Evolutionary conservation across 37 sponge, comb jelly and placozoan genomes (phyloP).

Genomic region (Haliclona indistincta): DNA sequence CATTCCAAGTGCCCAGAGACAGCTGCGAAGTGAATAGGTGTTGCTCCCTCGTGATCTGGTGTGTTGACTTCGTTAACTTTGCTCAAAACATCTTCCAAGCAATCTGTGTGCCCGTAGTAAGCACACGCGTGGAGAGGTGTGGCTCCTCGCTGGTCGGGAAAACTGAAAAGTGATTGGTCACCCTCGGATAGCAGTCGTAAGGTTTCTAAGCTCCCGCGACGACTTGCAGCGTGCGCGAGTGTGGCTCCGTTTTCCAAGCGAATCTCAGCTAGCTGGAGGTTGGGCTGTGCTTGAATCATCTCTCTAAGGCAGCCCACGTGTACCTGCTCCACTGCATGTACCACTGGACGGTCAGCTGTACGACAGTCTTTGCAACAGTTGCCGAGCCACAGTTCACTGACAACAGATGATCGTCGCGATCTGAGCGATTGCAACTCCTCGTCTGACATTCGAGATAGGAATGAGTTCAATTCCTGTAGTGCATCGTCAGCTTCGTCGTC

Average conservation of each 20-base stretch:
- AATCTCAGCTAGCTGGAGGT: slow-evolving; percentile 15
- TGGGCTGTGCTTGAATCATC: slow-evolving; percentile 3
- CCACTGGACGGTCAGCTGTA: not conserved
- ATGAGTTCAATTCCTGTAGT: slow-evolving; percentile 2
- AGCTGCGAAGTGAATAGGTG: slow-evolving; percentile 80
- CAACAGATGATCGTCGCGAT: not conserved
- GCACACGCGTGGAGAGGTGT: slow-evolving; percentile 79
- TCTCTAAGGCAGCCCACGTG: slow-evolving; percentile 44
- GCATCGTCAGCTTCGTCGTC: not conserved
- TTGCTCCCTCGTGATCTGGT: slow-evolving; percentile 80
- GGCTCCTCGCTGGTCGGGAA: slow-evolving; percentile 71
- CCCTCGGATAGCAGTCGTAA: slow-evolving; percentile 37
- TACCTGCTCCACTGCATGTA: not conserved
- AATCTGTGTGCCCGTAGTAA: slow-evolving; percentile 69
- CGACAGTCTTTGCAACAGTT: not conserved
- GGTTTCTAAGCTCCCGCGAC: slow-evolving; percentile 32
- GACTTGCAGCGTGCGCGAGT: slow-evolving; percentile 74
- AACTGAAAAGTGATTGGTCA: slow-evolving; percentile 24
- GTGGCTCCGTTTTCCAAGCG: slow-evolving; percentile 55
- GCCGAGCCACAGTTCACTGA: not conserved
- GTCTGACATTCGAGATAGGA: not conserved
- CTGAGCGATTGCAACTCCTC: not conserved
- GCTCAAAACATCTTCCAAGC: slow-evolving; percentile 49
- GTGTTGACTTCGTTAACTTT: slow-evolving; percentile 24
- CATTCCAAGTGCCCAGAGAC: slow-evolving; percentile 65